phyloP scores from a whole-genome alignment of 2,888 invertebrate species.

The Agrotis puta region DNA sequence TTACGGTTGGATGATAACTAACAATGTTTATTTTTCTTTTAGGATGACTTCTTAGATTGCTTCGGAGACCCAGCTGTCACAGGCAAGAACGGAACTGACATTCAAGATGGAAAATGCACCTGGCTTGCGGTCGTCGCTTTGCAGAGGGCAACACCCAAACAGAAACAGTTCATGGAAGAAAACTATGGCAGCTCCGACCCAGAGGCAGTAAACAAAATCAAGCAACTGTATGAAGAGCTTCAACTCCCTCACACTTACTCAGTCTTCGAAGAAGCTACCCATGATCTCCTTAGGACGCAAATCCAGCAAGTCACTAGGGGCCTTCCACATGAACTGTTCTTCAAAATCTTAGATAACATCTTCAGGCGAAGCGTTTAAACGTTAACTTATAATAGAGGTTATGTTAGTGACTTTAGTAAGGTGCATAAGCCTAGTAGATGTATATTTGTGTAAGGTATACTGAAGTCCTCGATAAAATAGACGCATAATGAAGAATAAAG shows the following conservation, averaged over 20 bases:
- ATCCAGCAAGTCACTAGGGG: conserved; percentile 96
- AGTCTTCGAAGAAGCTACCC: conserved; percentile 95
- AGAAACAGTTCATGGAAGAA: conserved; percentile 94
- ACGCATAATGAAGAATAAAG: conserved; percentile 42
- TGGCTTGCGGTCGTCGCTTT: conserved; percentile 98
- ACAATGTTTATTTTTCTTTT: conserved; percentile 62
- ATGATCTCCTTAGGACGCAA: conserved; percentile 95
- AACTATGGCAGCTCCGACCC: conserved; percentile 94
- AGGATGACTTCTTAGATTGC: conserved; percentile 97
- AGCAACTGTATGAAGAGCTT: conserved; percentile 94
- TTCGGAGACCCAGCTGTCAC: conserved; percentile 96
- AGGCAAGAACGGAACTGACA: conserved; percentile 98
- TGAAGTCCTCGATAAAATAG: conserved; percentile 51
- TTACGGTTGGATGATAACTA: background rate
- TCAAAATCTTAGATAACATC: conserved; percentile 95
- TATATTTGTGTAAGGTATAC: conserved; percentile 58
- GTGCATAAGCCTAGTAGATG: conserved; percentile 58
- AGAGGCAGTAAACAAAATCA: conserved; percentile 93
- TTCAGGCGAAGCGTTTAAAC: conserved; percentile 93
- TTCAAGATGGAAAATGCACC: conserved; percentile 98
- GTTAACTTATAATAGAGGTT: conserved; percentile 28
- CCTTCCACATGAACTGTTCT: conserved; percentile 95
- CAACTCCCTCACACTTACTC: conserved; percentile 94
- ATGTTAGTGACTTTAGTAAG: conserved; percentile 53
- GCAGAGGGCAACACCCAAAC: conserved; percentile 93